A percentile compares a stretch with the other conserved stretches of the same genome.
Evolutionary conservation across 2,888 invertebrate species (phyloP).

Genomic region (Serrognathus titanus): DNA sequence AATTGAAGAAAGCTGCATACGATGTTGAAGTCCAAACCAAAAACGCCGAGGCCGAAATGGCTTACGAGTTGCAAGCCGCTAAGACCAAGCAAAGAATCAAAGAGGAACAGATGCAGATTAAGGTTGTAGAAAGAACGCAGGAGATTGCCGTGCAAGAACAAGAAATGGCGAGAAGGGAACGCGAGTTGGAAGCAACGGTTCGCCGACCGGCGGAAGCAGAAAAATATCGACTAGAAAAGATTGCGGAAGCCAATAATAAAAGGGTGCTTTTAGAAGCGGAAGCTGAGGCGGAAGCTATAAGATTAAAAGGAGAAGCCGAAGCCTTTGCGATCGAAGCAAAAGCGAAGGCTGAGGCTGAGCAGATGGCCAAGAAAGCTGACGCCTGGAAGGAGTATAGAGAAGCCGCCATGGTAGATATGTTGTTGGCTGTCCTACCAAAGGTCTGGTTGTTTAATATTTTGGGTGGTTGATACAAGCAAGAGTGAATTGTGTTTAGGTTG

Average conservation of each 20-base stretch:
- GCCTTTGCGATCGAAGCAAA: constrained; percentile 93
- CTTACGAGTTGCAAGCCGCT: constrained; percentile 89
- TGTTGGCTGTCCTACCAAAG: constrained; percentile 91
- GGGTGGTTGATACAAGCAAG: not conserved
- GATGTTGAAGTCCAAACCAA: constrained; percentile 95
- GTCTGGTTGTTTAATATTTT: constrained; percentile 50
- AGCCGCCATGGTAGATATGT: constrained; percentile 95
- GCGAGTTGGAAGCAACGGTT: constrained; percentile 89
- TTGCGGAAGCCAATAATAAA: constrained; percentile 89
- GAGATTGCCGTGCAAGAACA: constrained; percentile 76
- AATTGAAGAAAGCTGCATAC: constrained; percentile 94
- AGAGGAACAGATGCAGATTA: constrained; percentile 97
- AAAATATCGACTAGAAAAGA: constrained; percentile 82
- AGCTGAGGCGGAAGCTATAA: constrained; percentile 88
- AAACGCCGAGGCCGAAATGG: constrained; percentile 92
- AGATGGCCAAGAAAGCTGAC: constrained; percentile 95
- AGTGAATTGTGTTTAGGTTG: constrained; percentile 60
- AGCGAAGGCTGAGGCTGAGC: constrained; percentile 94
- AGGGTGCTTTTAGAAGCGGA: constrained; percentile 91
- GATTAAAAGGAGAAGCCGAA: constrained; percentile 83
- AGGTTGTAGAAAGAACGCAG: constrained; percentile 48
- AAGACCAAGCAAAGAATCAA: constrained; percentile 89
- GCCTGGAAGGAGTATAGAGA: constrained; percentile 96
- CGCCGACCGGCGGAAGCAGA: constrained; percentile 96
- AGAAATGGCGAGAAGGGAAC: constrained; percentile 88